Base-by-base conservation (phyloP, 2,113 vertebrate genomes). In the Tenrec ecaudatus region DNA sequence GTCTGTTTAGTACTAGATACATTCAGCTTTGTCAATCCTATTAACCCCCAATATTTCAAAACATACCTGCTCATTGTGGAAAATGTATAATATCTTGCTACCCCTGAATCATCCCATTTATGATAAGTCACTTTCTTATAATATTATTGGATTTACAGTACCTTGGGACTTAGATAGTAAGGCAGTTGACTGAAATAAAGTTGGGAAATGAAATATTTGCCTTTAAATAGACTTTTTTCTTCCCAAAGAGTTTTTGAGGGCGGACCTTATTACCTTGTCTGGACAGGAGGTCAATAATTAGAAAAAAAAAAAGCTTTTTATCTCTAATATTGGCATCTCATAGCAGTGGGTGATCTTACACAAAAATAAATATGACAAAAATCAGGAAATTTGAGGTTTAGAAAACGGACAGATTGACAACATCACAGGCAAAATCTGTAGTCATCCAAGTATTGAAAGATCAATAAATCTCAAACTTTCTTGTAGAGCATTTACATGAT, bases 331-430 rank as follows among this genome's bases (percentile, higher is more conserved):
- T 31, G 93, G 31, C 57, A 47, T 60, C 66, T 81, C 77, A 68
- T 53, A 90, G 86, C 78, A 64, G 5, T n/a, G 8, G 17, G 8
- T 3, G 33, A 80, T 73, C 31, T 88, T 88, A 87, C 77, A 15
- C 15, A 20, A 69, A 66, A 88, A 80, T 20, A 89, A 76, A 83
- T 47, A 87, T 12, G 31, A 81, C 25, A 83, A 84, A 89, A 88
- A 57, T 80, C 64, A 89, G 79, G 69, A 91, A 93, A 91, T 81
- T 47, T n/a, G 33, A 93, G 83, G n/a, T 93, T 95, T 80, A 31
- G 33, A 78, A 95, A 94, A 85, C 66, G 6, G 64, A 69, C 36
- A 66, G 29, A 31, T 66, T 86, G 25, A 83, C 22, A 96, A 53
- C 25, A 83, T 47, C 12, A 2, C 40, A 77, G 7, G n/a, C 23